Percentiles rank a stretch among this genome's conserved stretches.
Conservation (phyloP, 2,113 vertebrate species). For the Pavo muticus region DNA sequence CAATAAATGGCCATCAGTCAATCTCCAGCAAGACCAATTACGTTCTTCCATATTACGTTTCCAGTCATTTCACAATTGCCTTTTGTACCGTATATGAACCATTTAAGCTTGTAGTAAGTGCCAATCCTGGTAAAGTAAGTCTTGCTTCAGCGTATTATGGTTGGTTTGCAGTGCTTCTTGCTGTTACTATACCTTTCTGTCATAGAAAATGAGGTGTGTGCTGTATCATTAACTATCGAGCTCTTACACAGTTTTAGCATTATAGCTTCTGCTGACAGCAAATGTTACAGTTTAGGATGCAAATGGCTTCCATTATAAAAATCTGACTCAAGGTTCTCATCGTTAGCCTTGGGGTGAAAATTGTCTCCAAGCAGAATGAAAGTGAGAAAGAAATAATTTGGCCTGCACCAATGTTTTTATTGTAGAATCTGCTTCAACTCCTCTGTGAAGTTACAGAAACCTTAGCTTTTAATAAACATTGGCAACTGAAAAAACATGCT, state of each 20-base stretch:
- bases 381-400: not conserved
- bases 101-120: not conserved
- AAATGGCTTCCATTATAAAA: not conserved
- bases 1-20: not conserved
- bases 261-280: not conserved
- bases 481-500: not conserved
- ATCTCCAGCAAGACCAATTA: not conserved
- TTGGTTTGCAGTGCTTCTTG: not conserved
- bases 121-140: not conserved
- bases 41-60: slow-evolving; percentile 19
- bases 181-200: not conserved
- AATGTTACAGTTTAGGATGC: not conserved
- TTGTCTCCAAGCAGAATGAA: not conserved
- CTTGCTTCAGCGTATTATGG: not conserved
- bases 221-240: not conserved
- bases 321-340: not conserved
- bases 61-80: slow-evolving; percentile 6
- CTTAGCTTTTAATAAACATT: not conserved
- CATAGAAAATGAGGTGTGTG: not conserved
- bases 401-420: not conserved
- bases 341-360: not conserved
- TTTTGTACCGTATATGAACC: not conserved
- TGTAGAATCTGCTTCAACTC: not conserved
- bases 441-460: not conserved
- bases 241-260: not conserved